Percentiles rank a stretch among this genome's conserved stretches.
These are phyloP conservation scores for Liopterus haemorrhoidalis DNA, from an alignment of 2,888 invertebrate genomes.

Conservation along the genomic window DNA sequence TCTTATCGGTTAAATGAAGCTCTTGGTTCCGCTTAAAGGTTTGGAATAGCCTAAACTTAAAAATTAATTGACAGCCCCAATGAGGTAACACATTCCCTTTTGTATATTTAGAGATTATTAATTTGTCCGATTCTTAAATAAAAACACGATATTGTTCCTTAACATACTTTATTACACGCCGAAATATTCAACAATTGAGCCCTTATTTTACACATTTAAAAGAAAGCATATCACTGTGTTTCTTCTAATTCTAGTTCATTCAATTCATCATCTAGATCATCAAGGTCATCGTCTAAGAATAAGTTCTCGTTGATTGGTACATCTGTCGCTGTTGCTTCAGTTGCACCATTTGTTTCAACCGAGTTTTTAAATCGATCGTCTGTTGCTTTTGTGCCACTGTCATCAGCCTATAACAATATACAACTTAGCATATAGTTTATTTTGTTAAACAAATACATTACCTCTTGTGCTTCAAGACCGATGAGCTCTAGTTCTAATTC, in stretches of 20 bases:
- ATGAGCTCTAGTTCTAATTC: conserved; percentile 73
- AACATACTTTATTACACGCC: too few species aligned
- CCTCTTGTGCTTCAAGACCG: conserved; percentile 70
- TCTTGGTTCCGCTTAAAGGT: too few species aligned
- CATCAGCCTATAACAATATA: conserved; percentile 56
- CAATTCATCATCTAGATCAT: conserved; percentile 73
- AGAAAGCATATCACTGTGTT: conserved; percentile 34
- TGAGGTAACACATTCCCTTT: too few species aligned
- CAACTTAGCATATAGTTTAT: conserved; percentile 12
- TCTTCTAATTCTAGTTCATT: conserved; percentile 72
- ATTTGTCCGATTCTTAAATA: too few species aligned
- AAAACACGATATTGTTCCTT: too few species aligned
- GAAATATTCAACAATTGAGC: conserved; percentile 23
- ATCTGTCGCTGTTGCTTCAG: conserved; percentile 47
- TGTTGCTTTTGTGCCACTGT: conserved; percentile 65
- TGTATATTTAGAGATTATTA: too few species aligned
- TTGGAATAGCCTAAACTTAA: too few species aligned
- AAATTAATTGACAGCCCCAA: too few species aligned
- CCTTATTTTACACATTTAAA: conserved; percentile 8
- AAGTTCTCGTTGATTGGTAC: conserved; percentile 88
- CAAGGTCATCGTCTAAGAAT: conserved; percentile 81
- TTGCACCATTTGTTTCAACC: conserved; percentile 37
- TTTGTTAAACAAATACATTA: conserved; percentile 40
- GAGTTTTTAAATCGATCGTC: conserved; percentile 57
- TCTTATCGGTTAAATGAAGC: too few species aligned